Base-by-base conservation (phyloP, 2,888 invertebrate species). In the Drosophila cognata region DNA sequence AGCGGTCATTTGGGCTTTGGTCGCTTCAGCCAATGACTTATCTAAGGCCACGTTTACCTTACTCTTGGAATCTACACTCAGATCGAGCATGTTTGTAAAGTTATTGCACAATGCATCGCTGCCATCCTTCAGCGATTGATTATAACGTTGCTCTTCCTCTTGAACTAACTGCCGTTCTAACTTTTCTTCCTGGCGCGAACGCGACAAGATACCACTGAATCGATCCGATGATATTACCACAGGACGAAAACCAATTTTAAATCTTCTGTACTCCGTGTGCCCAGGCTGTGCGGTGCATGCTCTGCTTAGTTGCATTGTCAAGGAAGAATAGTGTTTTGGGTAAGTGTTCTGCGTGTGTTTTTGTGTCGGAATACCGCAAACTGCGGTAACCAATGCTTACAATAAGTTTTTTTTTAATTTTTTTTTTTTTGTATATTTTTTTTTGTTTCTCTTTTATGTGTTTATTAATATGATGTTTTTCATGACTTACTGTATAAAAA, bases 181-280 rank as follows among this genome's bases (percentile, higher is more conserved):
- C 6, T 55, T 60, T 6, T 74, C 58, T 8, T 69, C 59, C 43
- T 71, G 74, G 0, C 41, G 41, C 1, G 90, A 52, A 4, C 80
- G 62, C 0, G 62, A 60, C 16, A 78, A 1, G 7, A 88, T 86
- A 6, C 59, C 72, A 13, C 80, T 69, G 29, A 60, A 82, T 1
- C 80, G 74, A 6, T 78, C 75, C 4, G 76, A 63, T 1, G 87
- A 90, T 10, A 88, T 25, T 2, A 88, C 78, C 2, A 84, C 82
- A 0, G 87, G 87, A 8, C 43, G 51, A 0, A 18, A 10, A 0
- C 33, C 59, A 0, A 10, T 7, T 0, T 25, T 13, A n/a, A n/a
- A n/a, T 4, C 36, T 28, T 3, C 52, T 31, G 16, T 6, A 11
- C 16, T 29, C 29, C 33, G 41, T 75, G 53, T 41, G 76, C 1